These are phyloP conservation scores for Nicator chloris DNA, from an alignment of 2,113 vertebrate species.

Conservation along the genomic window DNA sequence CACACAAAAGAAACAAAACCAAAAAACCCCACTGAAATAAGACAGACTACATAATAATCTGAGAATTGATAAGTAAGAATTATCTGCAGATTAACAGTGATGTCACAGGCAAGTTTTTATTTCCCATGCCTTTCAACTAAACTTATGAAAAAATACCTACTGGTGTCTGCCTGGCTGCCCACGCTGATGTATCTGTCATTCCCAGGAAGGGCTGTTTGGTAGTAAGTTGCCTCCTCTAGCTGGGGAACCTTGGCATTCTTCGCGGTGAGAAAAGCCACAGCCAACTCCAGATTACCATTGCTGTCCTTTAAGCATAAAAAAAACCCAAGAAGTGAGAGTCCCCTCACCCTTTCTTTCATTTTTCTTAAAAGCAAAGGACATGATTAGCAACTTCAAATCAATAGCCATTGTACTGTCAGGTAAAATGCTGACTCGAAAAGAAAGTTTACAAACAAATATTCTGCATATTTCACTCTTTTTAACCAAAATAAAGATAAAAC, in stretches of 20 bases:
- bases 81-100: neutral
- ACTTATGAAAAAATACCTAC: slow-evolving; percentile 72
- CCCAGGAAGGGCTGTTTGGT: slow-evolving; percentile 90
- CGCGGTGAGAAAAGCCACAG: slow-evolving; percentile 91
- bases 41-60: neutral
- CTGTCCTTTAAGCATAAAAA: slow-evolving; percentile 82
- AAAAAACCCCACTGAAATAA: neutral
- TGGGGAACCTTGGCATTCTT: slow-evolving; percentile 93
- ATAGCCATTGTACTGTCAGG: neutral
- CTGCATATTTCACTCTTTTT: neutral
- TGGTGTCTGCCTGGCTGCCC: slow-evolving; percentile 95
- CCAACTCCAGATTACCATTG: slow-evolving; percentile 93
- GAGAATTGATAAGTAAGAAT: neutral
- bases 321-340: neutral
- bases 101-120: neutral
- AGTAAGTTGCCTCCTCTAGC: slow-evolving; percentile 90
- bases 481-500: neutral
- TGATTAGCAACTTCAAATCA: neutral
- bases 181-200: slow-evolving; percentile 97
- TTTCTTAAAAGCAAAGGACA: neutral
- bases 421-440: neutral
- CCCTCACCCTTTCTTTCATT: neutral
- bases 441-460: neutral
- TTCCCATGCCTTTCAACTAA: neutral
- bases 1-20: too few relatives aligned